Evolutionary conservation across 2,888 invertebrate species (phyloP), one percentile per base, ranked within the genome.

Genomic region (Axea sp.): DNA sequence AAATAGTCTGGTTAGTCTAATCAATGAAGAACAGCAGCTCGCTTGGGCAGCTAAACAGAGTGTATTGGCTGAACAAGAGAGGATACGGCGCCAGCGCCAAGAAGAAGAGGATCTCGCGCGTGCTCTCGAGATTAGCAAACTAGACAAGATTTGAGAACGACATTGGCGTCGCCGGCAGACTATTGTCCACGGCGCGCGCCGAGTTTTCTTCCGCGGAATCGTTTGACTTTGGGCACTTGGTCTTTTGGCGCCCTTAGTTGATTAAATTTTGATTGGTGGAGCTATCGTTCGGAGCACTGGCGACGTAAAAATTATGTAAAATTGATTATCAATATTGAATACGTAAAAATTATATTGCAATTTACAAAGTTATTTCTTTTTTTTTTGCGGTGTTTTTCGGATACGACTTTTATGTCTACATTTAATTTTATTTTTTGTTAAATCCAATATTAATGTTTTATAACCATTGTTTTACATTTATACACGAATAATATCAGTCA

Each of bases 11-110:
- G 68, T 73, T 76, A 57, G 78, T 6, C 53, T 89, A 9, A 88
- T 90, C 0, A 89, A 89, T 0, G 93, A 93, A 84, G 92, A 92
- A 80, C 90, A 92, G 84, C 93, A 94, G 87, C 87, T 93, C 84
- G 92, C 91, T 9, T 94, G 93, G 94, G 94, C 93, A 1, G 92
- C 92, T 7, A 89, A 90, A 17, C 93, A 94, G 84, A 93, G 93
- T 77, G 86, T 91, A 62, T 88, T 90, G 19, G 86, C 91, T 28
- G 92, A 93, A 83, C 91, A 93, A 81, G 91, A 90, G 69, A 91
- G 92, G 77, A 89, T 91, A 8, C 90, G 90, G 71, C 90, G 88
- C 49, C 88, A 91, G 75, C 88, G 91, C 41, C 88, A 90, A 53
- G 94, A 94, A 82, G 93, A 94, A 81, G 91, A 93, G 75, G 94